Percentiles rank a stretch among this genome's conserved stretches.
Evolutionary conservation across 2,888 invertebrate species (phyloP).

Genomic region (Ecdyonurus torrentis): DNA sequence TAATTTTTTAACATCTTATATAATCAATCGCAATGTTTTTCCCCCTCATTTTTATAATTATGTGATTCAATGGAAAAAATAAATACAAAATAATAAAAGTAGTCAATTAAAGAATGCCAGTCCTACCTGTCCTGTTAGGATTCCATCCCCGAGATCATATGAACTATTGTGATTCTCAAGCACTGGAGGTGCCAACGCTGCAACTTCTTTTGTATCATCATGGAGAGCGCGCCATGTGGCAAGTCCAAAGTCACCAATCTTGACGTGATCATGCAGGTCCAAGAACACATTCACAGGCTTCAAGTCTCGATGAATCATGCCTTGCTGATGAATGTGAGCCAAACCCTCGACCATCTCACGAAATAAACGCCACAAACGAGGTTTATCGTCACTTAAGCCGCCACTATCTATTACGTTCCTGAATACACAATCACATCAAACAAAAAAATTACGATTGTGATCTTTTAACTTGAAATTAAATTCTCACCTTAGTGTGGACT

Average conservation of each 20-base stretch:
- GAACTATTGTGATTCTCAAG: constrained; percentile 8
- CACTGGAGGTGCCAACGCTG: not conserved
- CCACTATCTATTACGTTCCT: constrained; percentile 68
- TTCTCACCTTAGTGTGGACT: constrained; percentile 57
- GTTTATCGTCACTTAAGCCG: constrained; percentile 53
- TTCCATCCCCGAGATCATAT: constrained; percentile 26
- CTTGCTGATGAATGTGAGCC: constrained; percentile 83
- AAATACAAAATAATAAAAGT: too few relatives aligned
- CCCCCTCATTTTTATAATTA: too few relatives aligned
- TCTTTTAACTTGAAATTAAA: not conserved
- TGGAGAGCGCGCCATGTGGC: constrained; percentile 43
- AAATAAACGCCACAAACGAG: constrained; percentile 80
- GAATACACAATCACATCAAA: not conserved
- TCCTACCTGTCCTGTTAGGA: constrained; percentile 49
- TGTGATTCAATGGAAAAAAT: too few relatives aligned
- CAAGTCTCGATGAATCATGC: constrained; percentile 70
- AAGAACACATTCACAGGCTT: constrained; percentile 91
- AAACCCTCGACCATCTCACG: constrained; percentile 86
- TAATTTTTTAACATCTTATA: too few relatives aligned
- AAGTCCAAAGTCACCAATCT: constrained; percentile 95
- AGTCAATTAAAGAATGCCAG: too few relatives aligned
- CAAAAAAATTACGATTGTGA: not conserved
- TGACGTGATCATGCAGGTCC: constrained; percentile 85
- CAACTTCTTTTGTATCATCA: constrained; percentile 19
- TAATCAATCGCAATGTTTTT: too few relatives aligned